Percentiles rank a stretch among this genome's conserved stretches.
Evolutionary conservation across 2,888 invertebrate species (phyloP).

Genomic region (Lottia scabra): DNA sequence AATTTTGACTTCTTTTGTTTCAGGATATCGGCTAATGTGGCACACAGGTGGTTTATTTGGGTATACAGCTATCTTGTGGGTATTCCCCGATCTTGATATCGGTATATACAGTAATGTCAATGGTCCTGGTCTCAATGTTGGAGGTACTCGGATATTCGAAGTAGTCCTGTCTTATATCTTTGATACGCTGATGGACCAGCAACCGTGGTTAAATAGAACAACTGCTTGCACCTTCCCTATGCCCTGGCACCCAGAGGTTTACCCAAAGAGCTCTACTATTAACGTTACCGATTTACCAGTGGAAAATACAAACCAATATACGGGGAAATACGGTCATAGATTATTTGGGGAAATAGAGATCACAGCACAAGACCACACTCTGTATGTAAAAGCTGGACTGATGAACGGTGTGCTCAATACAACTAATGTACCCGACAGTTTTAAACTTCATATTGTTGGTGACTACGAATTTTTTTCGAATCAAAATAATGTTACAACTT

Average conservation of each 20-base stretch:
- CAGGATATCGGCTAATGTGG: conserved; percentile 16
- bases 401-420: conserved; percentile 14
- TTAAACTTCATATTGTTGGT: background rate
- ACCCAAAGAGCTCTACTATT: background rate
- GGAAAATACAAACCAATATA: conserved; percentile 12
- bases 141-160: background rate
- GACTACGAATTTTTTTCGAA: background rate
- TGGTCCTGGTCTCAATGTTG: conserved; percentile 7
- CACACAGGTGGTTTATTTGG: conserved; percentile 11
- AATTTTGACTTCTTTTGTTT: background rate
- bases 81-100: conserved; percentile 10
- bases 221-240: conserved; percentile 42
- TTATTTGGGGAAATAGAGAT: conserved; percentile 27
- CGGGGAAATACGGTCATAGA: conserved; percentile 27
- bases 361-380: background rate
- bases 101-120: conserved; percentile 21
- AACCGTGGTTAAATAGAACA: conserved; percentile 42
- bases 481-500: background rate
- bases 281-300: conserved; percentile 1
- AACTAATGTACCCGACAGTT: background rate
- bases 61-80: conserved; percentile 7
- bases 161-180: conserved; percentile 34
- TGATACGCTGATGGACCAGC: conserved; percentile 37
- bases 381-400: background rate
- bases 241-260: conserved; percentile 10